Evolutionary conservation across 2,113 vertebrate genomes (phyloP).

Genomic region (Phrynosoma blainvillii): DNA sequence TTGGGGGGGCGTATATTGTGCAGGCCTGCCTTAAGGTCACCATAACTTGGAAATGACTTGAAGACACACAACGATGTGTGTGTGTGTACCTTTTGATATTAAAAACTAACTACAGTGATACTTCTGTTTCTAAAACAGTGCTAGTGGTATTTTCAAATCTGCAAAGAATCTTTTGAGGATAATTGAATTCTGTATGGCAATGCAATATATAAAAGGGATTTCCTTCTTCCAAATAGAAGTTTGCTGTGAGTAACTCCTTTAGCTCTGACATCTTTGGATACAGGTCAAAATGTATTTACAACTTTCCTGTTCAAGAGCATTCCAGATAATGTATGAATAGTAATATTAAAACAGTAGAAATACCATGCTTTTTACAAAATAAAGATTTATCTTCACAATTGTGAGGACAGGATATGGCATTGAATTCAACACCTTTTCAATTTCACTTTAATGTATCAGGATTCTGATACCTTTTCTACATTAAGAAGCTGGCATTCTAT

Average conservation of each 20-base stretch:
- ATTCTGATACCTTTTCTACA: background rate
- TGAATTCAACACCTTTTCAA: background rate
- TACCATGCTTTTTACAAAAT: background rate
- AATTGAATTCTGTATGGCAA: background rate
- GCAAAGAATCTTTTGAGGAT: background rate
- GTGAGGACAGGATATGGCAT: background rate
- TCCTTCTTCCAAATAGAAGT: background rate
- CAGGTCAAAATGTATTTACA: background rate
- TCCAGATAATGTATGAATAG: background rate
- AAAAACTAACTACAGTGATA: background rate
- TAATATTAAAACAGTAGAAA: background rate
- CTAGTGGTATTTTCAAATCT: background rate
- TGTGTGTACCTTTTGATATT: background rate
- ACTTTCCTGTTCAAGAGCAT: background rate
- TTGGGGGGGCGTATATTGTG: too few relatives aligned
- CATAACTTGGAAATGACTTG: too few relatives aligned
- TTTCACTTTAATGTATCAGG: background rate
- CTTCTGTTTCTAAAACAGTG: background rate
- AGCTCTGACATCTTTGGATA: background rate
- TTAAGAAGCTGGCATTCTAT: background rate
- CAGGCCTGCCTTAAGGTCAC: too few relatives aligned
- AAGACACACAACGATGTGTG: too few relatives aligned
- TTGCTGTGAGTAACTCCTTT: background rate
- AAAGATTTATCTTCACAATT: too few relatives aligned
- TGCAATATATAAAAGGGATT: background rate